These are phyloP conservation scores for Corbicula japonica DNA, from an alignment of 2,888 invertebrate genomes.

Conservation along the genomic window DNA sequence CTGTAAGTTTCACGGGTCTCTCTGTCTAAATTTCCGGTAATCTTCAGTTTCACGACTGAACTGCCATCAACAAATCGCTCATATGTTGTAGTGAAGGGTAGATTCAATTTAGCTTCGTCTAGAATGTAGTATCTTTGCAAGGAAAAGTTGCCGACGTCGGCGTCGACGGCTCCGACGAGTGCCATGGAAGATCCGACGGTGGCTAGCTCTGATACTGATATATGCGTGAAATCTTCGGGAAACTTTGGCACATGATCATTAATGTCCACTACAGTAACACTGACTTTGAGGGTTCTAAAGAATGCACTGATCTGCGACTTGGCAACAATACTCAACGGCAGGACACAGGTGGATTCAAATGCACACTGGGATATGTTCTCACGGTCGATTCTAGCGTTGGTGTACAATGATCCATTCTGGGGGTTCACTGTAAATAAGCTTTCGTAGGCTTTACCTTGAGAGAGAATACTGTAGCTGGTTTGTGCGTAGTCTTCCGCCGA, in stretches of 20 bases:
- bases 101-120: constrained; percentile 46
- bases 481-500: constrained; percentile 67
- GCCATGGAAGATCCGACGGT: constrained; percentile 67
- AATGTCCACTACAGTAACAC: constrained; percentile 73
- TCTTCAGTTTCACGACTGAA: constrained; percentile 71
- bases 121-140: constrained; percentile 70
- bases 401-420: constrained; percentile 64
- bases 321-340: constrained; percentile 75
- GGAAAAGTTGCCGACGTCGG: constrained; percentile 70
- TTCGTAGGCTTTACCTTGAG: constrained; percentile 65
- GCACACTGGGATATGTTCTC: constrained; percentile 70
- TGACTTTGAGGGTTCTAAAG: constrained; percentile 75
- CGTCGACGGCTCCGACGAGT: constrained; percentile 73
- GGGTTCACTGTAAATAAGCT: constrained; percentile 70
- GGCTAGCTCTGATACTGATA: constrained; percentile 74
- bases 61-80: constrained; percentile 71
- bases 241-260: constrained; percentile 79
- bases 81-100: constrained; percentile 68
- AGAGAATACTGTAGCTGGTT: constrained; percentile 74
- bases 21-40: constrained; percentile 71
- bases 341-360: constrained; percentile 67
- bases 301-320: constrained; percentile 73
- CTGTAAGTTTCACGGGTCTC: constrained; percentile 71
- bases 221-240: constrained; percentile 62
- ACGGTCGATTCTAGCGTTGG: constrained; percentile 63